These are phyloP conservation scores for Triplophysa rosa DNA, from an alignment of 2,113 vertebrate genomes.

Conservation along the genomic window DNA sequence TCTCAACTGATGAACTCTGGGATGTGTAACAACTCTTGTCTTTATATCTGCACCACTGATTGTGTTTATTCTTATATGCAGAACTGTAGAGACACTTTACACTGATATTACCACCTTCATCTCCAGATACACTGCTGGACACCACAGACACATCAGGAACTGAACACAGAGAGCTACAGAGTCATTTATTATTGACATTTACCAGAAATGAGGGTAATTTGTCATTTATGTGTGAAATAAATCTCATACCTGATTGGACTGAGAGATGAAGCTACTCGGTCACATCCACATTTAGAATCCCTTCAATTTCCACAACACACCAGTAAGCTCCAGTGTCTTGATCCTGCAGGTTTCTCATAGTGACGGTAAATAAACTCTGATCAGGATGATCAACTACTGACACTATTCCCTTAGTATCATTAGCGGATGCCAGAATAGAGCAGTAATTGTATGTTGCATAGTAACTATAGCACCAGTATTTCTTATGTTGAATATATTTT, in stretches of 20 bases:
- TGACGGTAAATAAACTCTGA: constrained; percentile 11
- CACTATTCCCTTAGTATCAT: neutral
- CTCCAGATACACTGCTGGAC: constrained; percentile 23
- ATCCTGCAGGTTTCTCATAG: too few species aligned
- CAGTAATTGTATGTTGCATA: neutral
- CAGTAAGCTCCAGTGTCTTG: accelerated
- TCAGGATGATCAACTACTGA: constrained; percentile 30
- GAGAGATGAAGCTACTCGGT: accelerated
- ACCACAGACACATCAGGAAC: constrained; percentile 20
- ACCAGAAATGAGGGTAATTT: neutral
- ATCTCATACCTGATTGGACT: neutral
- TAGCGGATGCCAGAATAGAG: neutral
- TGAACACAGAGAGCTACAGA: neutral
- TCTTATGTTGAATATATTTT: neutral
- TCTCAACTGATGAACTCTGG: constrained; percentile 37
- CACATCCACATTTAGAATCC: too few species aligned
- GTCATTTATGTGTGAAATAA: neutral
- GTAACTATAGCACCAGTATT: constrained; percentile 10
- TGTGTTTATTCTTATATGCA: constrained; percentile 7
- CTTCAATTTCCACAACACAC: neutral
- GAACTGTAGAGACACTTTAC: constrained; percentile 50
- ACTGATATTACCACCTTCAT: constrained; percentile 14
- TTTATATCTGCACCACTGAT: constrained; percentile 46
- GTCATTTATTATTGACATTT: neutral
- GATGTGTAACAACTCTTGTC: constrained; percentile 30